These are phyloP conservation scores for Villa cingulata DNA, from an alignment of 2,888 invertebrate genomes.

Conservation along the genomic window DNA sequence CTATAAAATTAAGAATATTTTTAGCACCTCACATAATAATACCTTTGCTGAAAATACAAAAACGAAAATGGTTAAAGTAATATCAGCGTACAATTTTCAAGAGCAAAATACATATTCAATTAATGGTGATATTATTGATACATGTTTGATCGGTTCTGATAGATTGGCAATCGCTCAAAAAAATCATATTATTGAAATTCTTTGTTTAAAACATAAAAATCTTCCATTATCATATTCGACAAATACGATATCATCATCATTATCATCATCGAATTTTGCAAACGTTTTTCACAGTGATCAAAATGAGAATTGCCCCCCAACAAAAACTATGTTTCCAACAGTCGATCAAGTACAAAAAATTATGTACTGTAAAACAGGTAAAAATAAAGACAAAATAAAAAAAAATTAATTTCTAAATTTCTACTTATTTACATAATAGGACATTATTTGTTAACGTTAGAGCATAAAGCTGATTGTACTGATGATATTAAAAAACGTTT, in stretches of 20 bases:
- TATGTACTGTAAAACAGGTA: conserved; percentile 51
- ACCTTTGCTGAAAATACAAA: too few species aligned
- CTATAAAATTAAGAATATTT: too few species aligned
- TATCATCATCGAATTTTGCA: not conserved
- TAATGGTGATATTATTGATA: conserved; percentile 30
- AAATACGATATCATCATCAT: conserved; percentile 8
- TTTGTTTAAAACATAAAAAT: not conserved
- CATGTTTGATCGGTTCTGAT: conserved; percentile 28
- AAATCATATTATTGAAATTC: conserved; percentile 32
- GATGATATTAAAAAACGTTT: conserved; percentile 19
- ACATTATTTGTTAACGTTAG: conserved; percentile 52
- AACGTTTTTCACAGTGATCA: conserved; percentile 3
- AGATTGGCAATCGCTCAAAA: conserved; percentile 33
- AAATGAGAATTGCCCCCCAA: conserved; percentile 22
- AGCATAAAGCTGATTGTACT: conserved; percentile 29
- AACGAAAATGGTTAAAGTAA: conserved; percentile 33
- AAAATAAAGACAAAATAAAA: conserved; percentile 10
- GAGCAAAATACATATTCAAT: conserved; percentile 32
- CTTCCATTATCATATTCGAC: not conserved
- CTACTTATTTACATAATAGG: conserved; percentile 26
- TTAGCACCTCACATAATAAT: too few species aligned
- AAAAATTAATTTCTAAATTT: not conserved
- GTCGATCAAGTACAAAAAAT: conserved; percentile 57
- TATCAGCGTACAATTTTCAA: conserved; percentile 34
- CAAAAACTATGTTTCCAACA: conserved; percentile 48